These are phyloP conservation scores for Acrocephalus arundinaceus DNA, from an alignment of 2,113 vertebrate genomes.

Conservation along the genomic window DNA sequence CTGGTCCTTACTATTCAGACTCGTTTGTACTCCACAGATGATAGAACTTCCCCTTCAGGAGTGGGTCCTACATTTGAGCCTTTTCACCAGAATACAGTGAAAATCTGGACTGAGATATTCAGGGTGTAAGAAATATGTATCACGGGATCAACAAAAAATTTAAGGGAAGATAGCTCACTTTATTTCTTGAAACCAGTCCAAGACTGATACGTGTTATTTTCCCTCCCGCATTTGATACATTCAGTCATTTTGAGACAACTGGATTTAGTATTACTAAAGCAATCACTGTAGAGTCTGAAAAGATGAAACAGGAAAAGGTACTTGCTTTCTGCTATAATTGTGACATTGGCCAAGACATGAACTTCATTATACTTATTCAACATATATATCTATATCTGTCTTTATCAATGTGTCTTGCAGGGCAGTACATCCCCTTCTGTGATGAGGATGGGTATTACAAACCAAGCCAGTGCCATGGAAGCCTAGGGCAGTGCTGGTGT, in stretches of 20 bases:
- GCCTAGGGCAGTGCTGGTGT: conserved; percentile 93
- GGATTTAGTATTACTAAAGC: background rate
- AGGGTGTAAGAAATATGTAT: background rate
- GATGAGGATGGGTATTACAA: conserved; percentile 95
- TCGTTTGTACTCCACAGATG: background rate
- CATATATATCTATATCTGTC: background rate
- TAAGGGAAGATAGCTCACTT: background rate
- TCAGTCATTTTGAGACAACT: background rate
- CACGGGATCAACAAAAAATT: background rate
- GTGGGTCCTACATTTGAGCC: background rate
- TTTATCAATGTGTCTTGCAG: conserved; percentile 35
- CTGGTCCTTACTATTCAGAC: background rate
- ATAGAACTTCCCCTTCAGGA: background rate
- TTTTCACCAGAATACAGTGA: background rate
- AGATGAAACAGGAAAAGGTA: background rate
- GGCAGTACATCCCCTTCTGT: conserved; percentile 89
- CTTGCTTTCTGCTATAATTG: background rate
- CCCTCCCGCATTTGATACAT: background rate
- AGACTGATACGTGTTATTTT: background rate
- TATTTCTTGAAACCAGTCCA: background rate
- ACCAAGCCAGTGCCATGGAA: conserved; percentile 90
- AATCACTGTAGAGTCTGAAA: background rate
- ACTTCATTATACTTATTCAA: background rate
- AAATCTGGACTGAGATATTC: background rate
- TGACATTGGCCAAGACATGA: background rate